Base-by-base conservation (phyloP, 2,888 invertebrate genomes). In the Drosophila barbarae region DNA sequence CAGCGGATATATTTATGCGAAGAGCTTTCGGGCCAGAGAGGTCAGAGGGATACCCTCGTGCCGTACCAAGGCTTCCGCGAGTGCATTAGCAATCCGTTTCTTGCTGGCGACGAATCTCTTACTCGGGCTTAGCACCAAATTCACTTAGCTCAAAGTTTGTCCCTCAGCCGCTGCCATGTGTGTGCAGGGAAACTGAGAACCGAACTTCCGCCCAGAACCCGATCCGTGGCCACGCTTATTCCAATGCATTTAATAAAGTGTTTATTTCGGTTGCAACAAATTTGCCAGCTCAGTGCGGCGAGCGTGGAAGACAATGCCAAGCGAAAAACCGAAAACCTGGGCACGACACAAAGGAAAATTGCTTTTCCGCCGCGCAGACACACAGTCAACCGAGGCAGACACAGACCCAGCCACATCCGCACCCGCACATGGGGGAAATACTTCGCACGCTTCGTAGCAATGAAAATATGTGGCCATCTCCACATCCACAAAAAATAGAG, bases 171-270 rank as follows among this genome's bases (percentile, higher is more conserved):
- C 38, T 15, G 63, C 67, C 66, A 49, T 53, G 65, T 79, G 77
- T 57, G 80, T 59, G 42, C 10, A 73, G 44, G 59, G 61, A 52
- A 53, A 50, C 41, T 12, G 28, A 13, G 26, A 42, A 32, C 28
- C 38, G 32, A 21, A 38, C 44, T 42, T 23, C 46, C 18, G 34
- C 13, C 46, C 30, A 13, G 30, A 18, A 13, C 18, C 36, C n/a
- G 42, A 54, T 66, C 39, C 15, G 44, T 32, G 21, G 28, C 53
- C 49, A 65, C 84, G 61, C 77, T 84, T 85, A 85, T 83, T 84
- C 86, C 77, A 81, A 85, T 86, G 86, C 86, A 84, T 84, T 84
- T 84, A 86, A 85, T 84, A 84, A 84, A 86, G 84, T 84, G 84
- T 84, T 84, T 84, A 84, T 86, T 79, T 81, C 73, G 63, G 77